A percentile compares a stretch with the other conserved stretches of the same genome.
phyloP scores from a whole-genome alignment of 2,113 vertebrate species.

The Panthera tigris region DNA sequence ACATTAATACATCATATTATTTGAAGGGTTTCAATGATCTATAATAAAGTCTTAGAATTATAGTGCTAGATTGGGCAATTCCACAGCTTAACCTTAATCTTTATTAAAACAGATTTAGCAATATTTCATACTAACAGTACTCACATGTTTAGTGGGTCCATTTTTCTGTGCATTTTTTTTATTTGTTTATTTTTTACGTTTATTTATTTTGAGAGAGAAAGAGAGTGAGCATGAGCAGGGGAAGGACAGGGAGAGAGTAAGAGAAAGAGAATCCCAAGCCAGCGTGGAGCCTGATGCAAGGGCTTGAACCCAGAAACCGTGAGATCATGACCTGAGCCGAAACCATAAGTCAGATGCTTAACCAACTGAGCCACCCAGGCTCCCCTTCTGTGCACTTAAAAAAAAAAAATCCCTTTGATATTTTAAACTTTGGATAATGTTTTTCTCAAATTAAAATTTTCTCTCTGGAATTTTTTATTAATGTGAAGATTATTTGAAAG shows the following conservation, averaged over 20 bases:
- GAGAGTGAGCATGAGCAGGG: no score
- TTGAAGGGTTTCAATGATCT: background rate
- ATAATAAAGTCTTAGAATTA: background rate
- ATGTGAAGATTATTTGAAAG: background rate
- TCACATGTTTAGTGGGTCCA: background rate
- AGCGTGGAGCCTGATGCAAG: no score
- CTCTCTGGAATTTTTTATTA: background rate
- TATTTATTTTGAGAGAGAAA: no score
- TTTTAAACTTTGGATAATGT: background rate
- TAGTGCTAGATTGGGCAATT: background rate
- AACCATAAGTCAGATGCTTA: no score
- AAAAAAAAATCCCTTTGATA: background rate
- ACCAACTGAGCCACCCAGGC: no score
- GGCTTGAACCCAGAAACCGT: no score
- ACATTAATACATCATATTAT: background rate
- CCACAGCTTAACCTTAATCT: background rate
- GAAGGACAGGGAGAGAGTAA: no score
- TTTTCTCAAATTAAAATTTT: background rate
- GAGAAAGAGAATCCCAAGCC: no score
- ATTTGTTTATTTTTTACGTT: no score
- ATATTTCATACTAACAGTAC: constrained; percentile 28
- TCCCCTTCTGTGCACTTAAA: background rate
- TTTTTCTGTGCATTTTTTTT: background rate
- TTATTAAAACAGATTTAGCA: constrained; percentile 23
- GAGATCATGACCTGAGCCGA: no score